Evolutionary conservation across 2,113 vertebrate species (phyloP).

Genomic region (Mustelus asterias): DNA sequence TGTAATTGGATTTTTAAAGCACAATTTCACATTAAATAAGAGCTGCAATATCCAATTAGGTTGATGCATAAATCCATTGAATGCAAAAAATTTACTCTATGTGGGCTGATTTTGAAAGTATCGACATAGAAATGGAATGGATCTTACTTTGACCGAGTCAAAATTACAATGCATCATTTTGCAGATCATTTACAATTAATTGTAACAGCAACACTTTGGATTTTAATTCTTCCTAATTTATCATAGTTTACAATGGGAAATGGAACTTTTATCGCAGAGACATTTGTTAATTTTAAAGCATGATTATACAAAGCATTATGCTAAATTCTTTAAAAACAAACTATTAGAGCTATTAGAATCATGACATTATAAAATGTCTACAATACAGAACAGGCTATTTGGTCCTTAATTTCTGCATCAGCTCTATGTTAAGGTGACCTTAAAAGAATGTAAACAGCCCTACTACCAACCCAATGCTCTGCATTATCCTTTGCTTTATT

Average conservation of each 20-base stretch:
- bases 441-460: neutral
- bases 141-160: neutral
- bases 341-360: neutral
- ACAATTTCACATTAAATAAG: neutral
- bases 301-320: neutral
- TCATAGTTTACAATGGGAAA: neutral
- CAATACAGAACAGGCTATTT: neutral
- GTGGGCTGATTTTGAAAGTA: neutral
- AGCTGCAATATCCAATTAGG: neutral
- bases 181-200: neutral
- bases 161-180: conserved; percentile 8
- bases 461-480: neutral
- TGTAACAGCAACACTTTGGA: neutral
- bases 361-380: neutral
- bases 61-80: neutral
- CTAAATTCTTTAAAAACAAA: neutral
- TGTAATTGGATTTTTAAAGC: conserved; percentile 27
- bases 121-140: neutral
- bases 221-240: neutral
- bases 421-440: neutral
- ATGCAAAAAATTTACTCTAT: neutral
- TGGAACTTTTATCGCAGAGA: neutral
- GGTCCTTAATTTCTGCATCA: neutral
- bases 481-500: neutral
- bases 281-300: neutral